Evolutionary conservation across 2,113 vertebrate species (phyloP).

Genomic region (Dromas ardeola): DNA sequence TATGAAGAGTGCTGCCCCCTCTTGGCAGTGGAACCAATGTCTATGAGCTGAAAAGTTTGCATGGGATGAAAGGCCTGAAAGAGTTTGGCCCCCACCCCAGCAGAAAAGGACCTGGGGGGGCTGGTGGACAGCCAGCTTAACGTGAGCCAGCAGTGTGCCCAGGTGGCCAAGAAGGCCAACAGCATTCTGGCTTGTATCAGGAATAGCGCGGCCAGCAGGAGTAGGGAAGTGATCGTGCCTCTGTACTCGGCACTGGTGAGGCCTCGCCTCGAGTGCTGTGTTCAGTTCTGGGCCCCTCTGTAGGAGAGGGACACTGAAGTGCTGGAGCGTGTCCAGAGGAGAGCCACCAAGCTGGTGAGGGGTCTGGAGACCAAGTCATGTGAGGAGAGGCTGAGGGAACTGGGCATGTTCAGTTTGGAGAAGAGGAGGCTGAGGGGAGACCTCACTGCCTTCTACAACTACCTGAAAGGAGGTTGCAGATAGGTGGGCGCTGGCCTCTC

Average conservation of each 20-base stretch:
- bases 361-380: neutral
- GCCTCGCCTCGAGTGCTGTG: neutral
- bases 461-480: too few species aligned
- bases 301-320: too few species aligned
- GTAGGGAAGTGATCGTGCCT: neutral
- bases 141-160: neutral
- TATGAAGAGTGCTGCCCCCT: neutral
- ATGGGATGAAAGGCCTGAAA: neutral
- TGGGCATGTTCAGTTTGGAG: too few species aligned
- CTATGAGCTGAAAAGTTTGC: neutral
- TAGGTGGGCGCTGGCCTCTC: too few species aligned
- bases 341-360: neutral
- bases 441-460: too few species aligned
- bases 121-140: neutral
- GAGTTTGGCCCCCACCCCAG: neutral
- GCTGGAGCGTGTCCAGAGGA: neutral
- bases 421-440: too few species aligned
- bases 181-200: neutral
- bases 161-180: too few species aligned
- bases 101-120: too few species aligned
- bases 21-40: neutral
- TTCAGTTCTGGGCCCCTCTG: too few species aligned
- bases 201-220: neutral
- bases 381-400: too few species aligned
- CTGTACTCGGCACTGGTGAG: too few species aligned